Base-by-base conservation (phyloP, 2,888 invertebrate species). In the Frankliniella intonsa region DNA sequence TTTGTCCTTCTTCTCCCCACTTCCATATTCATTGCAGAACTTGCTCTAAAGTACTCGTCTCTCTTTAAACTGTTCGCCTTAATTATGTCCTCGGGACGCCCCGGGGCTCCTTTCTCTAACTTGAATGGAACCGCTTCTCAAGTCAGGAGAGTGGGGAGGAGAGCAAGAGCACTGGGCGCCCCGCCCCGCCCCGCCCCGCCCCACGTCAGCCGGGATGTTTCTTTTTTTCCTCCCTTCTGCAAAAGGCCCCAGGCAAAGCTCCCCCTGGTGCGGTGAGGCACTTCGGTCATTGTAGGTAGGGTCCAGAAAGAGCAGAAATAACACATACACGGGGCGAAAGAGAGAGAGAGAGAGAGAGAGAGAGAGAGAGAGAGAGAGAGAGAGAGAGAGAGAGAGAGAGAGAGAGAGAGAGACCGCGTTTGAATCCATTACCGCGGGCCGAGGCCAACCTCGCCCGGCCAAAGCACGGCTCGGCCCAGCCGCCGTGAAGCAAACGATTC, bases 21-120 rank as follows among this genome's bases (percentile, higher is more conserved):
- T 69, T 69, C 22, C 22, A 69, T 69, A 69, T 69, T 69, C 69
- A 69, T 69, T 69, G 69, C 69, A 69, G 22, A 69, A 69, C 69
- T 69, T 69, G 22, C 22, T 19, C 22, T 22, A 0, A 69, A 69
- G 69, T 69, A 69, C 69, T 69, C 22, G 69, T 69, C 22, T 22
- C 22, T 22, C 69, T 11, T 69, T 69, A 69, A 69, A 69, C 69
- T 22, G 69, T 69, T 69, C 22, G 69, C 69, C 22, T 69, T 69
- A n/a, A 69, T 69, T 69, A 69, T 69, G 69, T 69, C 22, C 22
- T 22, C 22, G 22, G 22, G 69, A 69, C 69, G 22, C 69, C 22
- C 69, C 11, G 55, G 14, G 14, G 11, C 55, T 11, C 69, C 69
- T 69, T 69, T 62, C 17, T 7, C 62, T 62, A n/a, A 62, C 62